Evolutionary conservation across 2,888 invertebrate genomes (phyloP), one percentile per base, ranked within the genome.

Genomic region (Volucella bombylans): DNA sequence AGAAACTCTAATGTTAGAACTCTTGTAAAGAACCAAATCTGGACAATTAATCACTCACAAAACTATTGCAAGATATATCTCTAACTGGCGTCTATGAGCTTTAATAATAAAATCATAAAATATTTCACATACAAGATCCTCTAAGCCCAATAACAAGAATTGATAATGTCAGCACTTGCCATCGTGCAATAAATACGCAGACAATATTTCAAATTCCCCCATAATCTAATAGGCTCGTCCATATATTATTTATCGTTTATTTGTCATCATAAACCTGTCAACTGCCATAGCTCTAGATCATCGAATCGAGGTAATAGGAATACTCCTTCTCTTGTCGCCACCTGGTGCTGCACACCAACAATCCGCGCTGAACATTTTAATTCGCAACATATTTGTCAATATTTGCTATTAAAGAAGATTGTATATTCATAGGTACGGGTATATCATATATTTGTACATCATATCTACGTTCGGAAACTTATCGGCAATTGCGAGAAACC

Each of bases 201-300:
- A 74, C 67, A 80, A 76, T 67, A 74, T 61, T 23, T 55, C 47
- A 62, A 72, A 47, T 64, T 80, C 71, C 59, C 38, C 65, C 38
- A 8, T 65, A 79, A 80, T 80, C 74, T 68, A 47, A 18, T 15
- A 49, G 50, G 61, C 59, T 23, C 73, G 64, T 79, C 67, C 50
- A 38, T 68, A 73, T 47, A 49, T 52, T 41, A 57, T 57, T 62
- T 77, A 85, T 81, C 67, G 76, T 52, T 62, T 64, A 62, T 81
- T 72, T 85, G 81, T 81, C 76, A 77, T 59, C 50, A 80, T 77
- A 77, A 72, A 81, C 39, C 71, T 85, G 85, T 77, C 85, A 81
- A 52, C 72, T 77, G 81, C 81, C 85, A 81, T 8, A 39, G 61
- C 31, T 49, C 52, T 61, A 79, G 38, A 55, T 47, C 45, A 61